Evolutionary conservation across 2,113 vertebrate genomes (phyloP), one percentile per base, ranked within the genome.

Genomic region (Tiliqua scincoides): DNA sequence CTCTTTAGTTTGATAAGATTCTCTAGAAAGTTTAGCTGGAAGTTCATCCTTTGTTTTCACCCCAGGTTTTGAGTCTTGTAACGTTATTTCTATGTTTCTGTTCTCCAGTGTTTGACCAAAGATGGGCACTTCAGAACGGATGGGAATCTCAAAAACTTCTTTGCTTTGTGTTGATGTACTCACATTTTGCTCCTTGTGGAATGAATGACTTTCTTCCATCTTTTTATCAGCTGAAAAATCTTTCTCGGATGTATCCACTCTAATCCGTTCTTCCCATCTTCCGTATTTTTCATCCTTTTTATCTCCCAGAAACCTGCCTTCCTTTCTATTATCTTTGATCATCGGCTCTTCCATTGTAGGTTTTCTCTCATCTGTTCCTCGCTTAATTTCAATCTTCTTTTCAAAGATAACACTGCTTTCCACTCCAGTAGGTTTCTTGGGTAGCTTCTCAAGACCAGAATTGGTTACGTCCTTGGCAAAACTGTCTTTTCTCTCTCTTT

Each of bases 221-320:
- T 74, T 86, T 10, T 78, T 90, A 71, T 35, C 14, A 88, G 84
- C 82, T 23, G 86, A 89, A 89, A 83, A 43, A 73, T 75, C 57
- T 32, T 89, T 91, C 7, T 89, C 35, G 14, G 79, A 95, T 77
- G 92, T 94, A 17, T 92, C 94, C 18, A 93, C 62, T 91, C 89
- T 93, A 4, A 94, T 79, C 11, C 91, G 35, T 54, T 95, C 95
- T 78, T 97, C 95, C 37, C 20, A 95, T 35, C 91, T 84, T 54
- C 91, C 76, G 1, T 95, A 94, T 61, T 79, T 93, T 68, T 84
- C 95, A 86, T 92, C 92, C 0, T 81, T 65, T 78, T 70, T 92
- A 86, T 95, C 94, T 79, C 92, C 91, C 48, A 85, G 86, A 90
- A n/a, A 84, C 85, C 15, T 88, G 57, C 88, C 71, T 65, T 73